Base-by-base conservation (phyloP, 2,888 invertebrate genomes). In the Palloptera scutellata region DNA sequence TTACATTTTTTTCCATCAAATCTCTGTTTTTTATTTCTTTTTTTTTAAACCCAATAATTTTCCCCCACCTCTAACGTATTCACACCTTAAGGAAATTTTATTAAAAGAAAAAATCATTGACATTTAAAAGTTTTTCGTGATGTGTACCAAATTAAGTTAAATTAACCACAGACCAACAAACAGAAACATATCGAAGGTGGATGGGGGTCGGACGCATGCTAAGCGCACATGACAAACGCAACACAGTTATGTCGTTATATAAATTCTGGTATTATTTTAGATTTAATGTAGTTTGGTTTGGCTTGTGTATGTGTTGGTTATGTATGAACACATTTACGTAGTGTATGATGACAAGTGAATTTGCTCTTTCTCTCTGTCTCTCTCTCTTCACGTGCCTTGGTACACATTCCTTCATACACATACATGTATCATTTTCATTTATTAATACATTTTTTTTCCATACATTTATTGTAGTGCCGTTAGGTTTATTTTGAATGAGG, bases 371-470 rank as follows among this genome's bases (percentile, higher is more conserved):
- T 15, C 8, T 4, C 54, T 54, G 13, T 13, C 10, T 5, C 41
- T 20, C 19, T 43, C 20, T 1, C n/a, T 17, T 43, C n/a, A 6
- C 6, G 1, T 59, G 45, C 20, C 10, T n/a, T 19, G 20, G 17
- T 11, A 17, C 42, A 43, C 45, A 43, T 43, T n/a, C 45, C 30
- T 59, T 15, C 59, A 43, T 59, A 59, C 12, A 1, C n/a, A n/a
- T n/a, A n/a, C n/a, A 30, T 30, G 30, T 30, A 30, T 4, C 15
- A 40, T 13, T 12, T 57, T 40, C 42, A 30, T 57, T 57, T 57
- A 41, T 30, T 11, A 10, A 20, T 20, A 12, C 12, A 6, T 20
- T n/a, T 15, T 57, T 57, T 41, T 11, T 40, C 15, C 57, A 57
- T 57, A 10, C n/a, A 57, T 54, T 15, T 10, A 53, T 55, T 10